phyloP scores from a whole-genome alignment of 2,888 invertebrate genomes.

The Andrena camellia region DNA sequence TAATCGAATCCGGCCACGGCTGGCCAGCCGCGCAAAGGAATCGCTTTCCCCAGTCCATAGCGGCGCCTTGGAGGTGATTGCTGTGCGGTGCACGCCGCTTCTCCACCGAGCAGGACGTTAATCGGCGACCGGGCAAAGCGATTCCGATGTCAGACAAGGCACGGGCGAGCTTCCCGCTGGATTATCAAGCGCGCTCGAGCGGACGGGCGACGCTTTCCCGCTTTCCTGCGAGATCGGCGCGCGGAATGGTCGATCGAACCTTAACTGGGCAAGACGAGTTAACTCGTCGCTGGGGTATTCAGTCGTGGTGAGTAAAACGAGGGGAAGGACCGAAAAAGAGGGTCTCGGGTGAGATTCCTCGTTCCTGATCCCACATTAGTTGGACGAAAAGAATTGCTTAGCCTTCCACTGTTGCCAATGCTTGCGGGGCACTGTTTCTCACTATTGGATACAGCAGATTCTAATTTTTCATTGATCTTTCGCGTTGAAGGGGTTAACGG shows the following conservation, averaged over 20 bases:
- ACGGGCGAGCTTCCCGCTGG: background rate
- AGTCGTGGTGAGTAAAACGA: no score
- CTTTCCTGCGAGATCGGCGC: background rate
- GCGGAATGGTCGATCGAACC: background rate
- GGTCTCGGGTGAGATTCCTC: no score
- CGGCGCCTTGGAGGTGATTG: slow-evolving; percentile 43
- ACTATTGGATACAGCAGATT: no score
- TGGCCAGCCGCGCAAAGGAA: slow-evolving; percentile 64
- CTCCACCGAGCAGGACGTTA: slow-evolving; percentile 34
- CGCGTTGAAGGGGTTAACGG: no score
- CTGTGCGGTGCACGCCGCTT: slow-evolving; percentile 17
- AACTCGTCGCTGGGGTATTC: no score
- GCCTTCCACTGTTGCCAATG: no score
- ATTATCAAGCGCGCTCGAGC: slow-evolving; percentile 22
- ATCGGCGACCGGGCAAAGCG: slow-evolving; percentile 49
- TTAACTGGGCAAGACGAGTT: no score
- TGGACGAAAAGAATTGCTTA: no score
- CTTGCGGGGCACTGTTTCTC: no score
- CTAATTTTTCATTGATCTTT: no score
- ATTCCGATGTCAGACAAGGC: slow-evolving; percentile 21
- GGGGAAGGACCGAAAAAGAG: no score
- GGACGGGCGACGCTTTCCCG: background rate
- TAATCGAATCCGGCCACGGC: slow-evolving; percentile 68
- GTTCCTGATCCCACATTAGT: no score
- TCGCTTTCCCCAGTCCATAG: slow-evolving; percentile 61